These are phyloP conservation scores for Phalacrocorax pelagicus DNA, from an alignment of 2,113 vertebrate species.

Conservation along the genomic window DNA sequence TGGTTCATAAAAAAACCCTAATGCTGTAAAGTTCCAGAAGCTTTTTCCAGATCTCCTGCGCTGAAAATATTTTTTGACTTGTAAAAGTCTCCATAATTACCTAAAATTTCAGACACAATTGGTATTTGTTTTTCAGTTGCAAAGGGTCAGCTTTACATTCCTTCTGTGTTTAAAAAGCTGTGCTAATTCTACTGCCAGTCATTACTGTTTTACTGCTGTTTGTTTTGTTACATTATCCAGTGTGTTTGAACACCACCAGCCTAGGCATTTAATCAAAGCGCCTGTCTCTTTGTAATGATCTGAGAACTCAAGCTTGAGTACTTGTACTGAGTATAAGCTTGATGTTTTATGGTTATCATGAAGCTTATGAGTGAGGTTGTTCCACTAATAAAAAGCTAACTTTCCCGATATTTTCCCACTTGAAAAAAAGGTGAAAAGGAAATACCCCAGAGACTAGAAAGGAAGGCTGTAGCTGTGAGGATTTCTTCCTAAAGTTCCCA, in stretches of 20 bases:
- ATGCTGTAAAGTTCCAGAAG: background rate
- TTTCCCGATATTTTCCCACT: background rate
- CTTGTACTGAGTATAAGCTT: background rate
- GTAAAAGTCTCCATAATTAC: background rate
- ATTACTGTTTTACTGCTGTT: constrained; percentile 4
- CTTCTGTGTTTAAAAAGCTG: background rate
- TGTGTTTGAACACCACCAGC: constrained; percentile 1
- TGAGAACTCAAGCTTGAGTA: constrained; percentile 12
- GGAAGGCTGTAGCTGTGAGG: background rate
- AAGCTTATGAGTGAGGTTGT: background rate
- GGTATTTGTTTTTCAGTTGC: background rate
- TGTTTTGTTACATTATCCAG: constrained; percentile 28
- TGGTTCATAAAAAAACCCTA: background rate
- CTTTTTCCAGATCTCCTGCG: background rate
- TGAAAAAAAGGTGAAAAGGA: background rate
- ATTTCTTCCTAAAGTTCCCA: background rate
- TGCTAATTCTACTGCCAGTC: background rate
- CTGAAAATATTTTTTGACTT: background rate
- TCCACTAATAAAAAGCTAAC: background rate
- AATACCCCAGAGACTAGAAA: background rate
- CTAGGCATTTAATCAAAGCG: constrained; percentile 42
- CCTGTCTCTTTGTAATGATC: background rate
- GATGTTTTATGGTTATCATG: background rate
- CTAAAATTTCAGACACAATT: background rate
- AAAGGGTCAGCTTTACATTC: background rate